Evolutionary conservation across 1,140 invertebrate species (phyloP), one percentile per base, ranked within the genome.

Genomic region (Drosophila mauritiana): DNA sequence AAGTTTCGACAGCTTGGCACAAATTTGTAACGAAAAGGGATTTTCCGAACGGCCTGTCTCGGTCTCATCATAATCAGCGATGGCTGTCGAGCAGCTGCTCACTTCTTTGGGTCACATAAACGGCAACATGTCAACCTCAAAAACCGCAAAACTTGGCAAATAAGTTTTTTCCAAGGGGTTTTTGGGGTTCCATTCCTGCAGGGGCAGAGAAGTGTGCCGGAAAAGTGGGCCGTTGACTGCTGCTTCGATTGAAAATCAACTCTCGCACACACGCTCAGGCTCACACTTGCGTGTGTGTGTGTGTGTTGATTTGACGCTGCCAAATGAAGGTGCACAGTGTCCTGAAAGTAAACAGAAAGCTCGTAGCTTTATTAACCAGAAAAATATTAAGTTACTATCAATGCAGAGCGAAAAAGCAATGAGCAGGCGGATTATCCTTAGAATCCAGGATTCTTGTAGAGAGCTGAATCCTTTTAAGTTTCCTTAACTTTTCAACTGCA

Each of bases 41-140:
- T 56, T 70, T 46, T 20, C 45, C 52, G 39, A 48, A 36, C 37
- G 48, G 31, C n/a, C 68, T 43, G 34, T 46, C 59, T 56, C 63
- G 61, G 78, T 77, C 64, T 82, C 82, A 86, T 88, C 82, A 86
- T 86, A 88, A 86, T 83, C 83, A 86, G 63, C 64, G 72, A 78
- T 86, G 46, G 73, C 72, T 67, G 73, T 76, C 73, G 73, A 75
- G 72, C 82, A 86, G 82, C 74, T 85, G 55, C 55, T 75, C 53
- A 46, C 68, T 82, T 88, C 83, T 83, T 88, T 63, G 83, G 83
- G 84, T 83, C 83, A 76, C 84, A 89, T 88, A 82, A 89, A 80
- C 76, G 86, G 83, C 83, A 88, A 88, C 83, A 88, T 88, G 83
- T 88, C 83, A 88, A 89, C 83, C 83, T 80, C 84, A 88, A 88